Evolutionary conservation across 2,888 invertebrate species (phyloP).

Genomic region (Tanytarsus gracilentus): DNA sequence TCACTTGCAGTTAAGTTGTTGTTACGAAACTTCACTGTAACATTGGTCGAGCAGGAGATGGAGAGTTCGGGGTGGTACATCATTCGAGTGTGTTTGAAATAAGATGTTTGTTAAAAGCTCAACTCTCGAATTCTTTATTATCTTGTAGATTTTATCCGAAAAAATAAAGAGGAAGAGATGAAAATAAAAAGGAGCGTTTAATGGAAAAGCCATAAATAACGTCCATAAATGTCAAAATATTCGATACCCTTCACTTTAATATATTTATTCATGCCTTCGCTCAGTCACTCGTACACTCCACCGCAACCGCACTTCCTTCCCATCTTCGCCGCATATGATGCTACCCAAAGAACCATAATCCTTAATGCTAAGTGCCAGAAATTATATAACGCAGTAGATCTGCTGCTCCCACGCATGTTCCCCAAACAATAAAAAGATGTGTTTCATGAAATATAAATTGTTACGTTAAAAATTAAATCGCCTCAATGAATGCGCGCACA

Average conservation of each 20-base stretch:
- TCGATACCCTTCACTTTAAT: slow-evolving; percentile 28
- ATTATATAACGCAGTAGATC: no score
- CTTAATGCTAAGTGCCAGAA: no score
- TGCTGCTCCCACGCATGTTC: no score
- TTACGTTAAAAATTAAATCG: slow-evolving; percentile 12
- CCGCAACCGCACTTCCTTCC: neutral
- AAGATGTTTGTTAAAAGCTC: slow-evolving; percentile 27
- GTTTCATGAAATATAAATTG: no score
- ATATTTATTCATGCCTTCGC: slow-evolving; percentile 24
- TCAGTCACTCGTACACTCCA: neutral
- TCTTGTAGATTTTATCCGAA: slow-evolving; percentile 23
- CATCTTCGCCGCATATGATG: no score
- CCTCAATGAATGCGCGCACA: neutral
- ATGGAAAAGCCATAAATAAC: slow-evolving; percentile 26
- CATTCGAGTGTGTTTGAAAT: slow-evolving; percentile 13
- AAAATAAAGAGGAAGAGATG: neutral
- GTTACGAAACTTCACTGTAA: no score
- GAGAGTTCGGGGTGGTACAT: neutral
- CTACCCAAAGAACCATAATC: no score
- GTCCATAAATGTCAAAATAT: slow-evolving; percentile 27
- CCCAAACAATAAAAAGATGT: no score
- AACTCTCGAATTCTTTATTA: slow-evolving; percentile 22
- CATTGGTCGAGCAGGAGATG: neutral
- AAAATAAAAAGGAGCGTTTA: slow-evolving; percentile 19
- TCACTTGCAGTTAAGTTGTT: neutral